A percentile compares a stretch with the other conserved stretches of the same genome.
These are phyloP conservation scores for Acropora tenuis DNA, from an alignment of 64 coral and sea anemone species.

Conservation along the genomic window DNA sequence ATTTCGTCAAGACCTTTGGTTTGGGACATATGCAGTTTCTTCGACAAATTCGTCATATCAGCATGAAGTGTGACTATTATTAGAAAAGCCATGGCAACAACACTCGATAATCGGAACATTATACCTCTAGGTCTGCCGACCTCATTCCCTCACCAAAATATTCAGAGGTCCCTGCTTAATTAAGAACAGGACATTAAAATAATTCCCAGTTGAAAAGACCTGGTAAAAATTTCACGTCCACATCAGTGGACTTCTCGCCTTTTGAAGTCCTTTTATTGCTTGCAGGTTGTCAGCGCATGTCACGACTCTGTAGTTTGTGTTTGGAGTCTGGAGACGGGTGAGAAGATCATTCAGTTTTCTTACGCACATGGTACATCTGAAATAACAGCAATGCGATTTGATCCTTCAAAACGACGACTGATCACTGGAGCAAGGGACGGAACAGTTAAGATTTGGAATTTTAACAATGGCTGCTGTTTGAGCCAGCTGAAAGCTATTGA, in stretches of 20 bases:
- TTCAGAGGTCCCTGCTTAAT: not conserved
- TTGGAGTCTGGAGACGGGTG: slow-evolving; percentile 93
- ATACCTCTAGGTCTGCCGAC: too few species aligned
- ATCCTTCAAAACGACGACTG: slow-evolving; percentile 80
- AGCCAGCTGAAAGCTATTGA: slow-evolving; percentile 70
- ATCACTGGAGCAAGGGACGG: slow-evolving; percentile 90
- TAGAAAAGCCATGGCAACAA: too few species aligned
- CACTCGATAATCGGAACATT: too few species aligned
- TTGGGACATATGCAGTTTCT: too few species aligned
- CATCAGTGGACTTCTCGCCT: not conserved
- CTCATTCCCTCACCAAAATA: not conserved
- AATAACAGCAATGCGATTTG: slow-evolving; percentile 97
- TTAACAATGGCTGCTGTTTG: slow-evolving; percentile 94
- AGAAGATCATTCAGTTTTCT: slow-evolving; percentile 97
- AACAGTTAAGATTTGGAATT: slow-evolving; percentile 94
- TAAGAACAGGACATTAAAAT: too few species aligned
- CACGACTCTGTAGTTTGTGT: slow-evolving; percentile 97
- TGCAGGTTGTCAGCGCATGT: slow-evolving; percentile 89
- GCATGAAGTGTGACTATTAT: too few species aligned
- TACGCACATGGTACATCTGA: slow-evolving; percentile 85
- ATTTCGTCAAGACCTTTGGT: too few species aligned
- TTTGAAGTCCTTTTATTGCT: not conserved
- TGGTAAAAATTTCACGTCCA: not conserved
- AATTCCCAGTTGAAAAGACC: not conserved
- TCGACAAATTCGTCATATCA: too few species aligned